Conservation (phyloP, 37 sponge, comb jelly and placozoan species). For the Eunapius fragilis region DNA sequence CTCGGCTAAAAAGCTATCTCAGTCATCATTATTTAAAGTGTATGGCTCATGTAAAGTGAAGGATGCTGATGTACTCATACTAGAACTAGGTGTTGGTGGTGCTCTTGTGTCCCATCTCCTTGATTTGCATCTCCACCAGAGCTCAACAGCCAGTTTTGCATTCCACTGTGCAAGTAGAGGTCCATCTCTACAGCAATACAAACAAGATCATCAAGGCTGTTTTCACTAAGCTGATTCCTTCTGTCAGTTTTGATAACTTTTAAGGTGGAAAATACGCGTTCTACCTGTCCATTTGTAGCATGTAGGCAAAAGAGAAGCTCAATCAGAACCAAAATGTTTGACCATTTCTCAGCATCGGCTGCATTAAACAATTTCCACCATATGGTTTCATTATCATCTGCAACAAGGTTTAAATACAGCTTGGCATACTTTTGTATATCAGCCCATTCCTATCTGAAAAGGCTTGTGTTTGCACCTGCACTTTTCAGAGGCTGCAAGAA, state of each 20-base stretch:
- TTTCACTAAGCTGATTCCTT: constrained; percentile 15
- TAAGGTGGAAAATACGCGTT: constrained; percentile 47
- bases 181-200: constrained; percentile 33
- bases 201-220: constrained; percentile 38
- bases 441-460: constrained; percentile 64
- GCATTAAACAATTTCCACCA: constrained; percentile 82
- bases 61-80: too few species aligned
- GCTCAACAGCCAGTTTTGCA: too few species aligned
- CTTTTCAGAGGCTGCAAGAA: constrained; percentile 34
- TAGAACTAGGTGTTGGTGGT: too few species aligned
- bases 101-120: too few species aligned
- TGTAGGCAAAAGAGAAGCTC: constrained; percentile 61
- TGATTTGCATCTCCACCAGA: too few species aligned
- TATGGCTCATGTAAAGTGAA: too few species aligned
- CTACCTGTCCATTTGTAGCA: constrained; percentile 62
- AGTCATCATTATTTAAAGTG: too few species aligned
- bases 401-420: constrained; percentile 52
- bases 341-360: constrained; percentile 32
- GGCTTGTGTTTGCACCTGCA: constrained; percentile 18
- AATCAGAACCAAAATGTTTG: constrained; percentile 42
- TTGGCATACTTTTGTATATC: constrained; percentile 59
- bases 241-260: constrained; percentile 52
- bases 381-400: constrained; percentile 19
- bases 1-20: too few species aligned
- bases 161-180: too few species aligned